Evolutionary conservation across 2,113 vertebrate species (phyloP).

Genomic region (Condylura cristata): DNA sequence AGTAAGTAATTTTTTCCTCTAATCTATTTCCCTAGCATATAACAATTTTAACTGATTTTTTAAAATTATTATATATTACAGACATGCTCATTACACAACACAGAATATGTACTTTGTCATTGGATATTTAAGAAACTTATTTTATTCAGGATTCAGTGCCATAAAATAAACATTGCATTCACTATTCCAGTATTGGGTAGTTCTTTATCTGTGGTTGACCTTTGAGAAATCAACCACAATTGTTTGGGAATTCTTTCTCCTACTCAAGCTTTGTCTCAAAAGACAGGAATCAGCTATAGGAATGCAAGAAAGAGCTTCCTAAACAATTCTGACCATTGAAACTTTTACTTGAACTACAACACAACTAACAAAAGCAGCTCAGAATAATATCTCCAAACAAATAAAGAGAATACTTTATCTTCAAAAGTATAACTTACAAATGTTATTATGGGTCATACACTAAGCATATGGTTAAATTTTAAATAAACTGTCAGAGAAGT

Average conservation of each 20-base stretch:
- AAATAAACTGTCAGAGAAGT: neutral
- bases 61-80: neutral
- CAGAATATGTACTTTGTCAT: neutral
- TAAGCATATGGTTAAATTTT: neutral
- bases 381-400: neutral
- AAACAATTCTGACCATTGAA: neutral
- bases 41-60: neutral
- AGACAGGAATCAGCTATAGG: neutral
- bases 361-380: neutral
- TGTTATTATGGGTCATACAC: neutral
- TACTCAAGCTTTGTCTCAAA: neutral
- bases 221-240: neutral
- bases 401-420: neutral
- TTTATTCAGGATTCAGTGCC: neutral
- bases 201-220: neutral
- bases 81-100: neutral
- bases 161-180: neutral
- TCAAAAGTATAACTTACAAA: neutral
- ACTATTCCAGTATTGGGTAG: neutral
- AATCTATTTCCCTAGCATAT: neutral
- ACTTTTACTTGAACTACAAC: neutral
- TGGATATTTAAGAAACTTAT: neutral
- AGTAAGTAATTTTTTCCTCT: neutral
- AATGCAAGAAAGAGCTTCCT: neutral
- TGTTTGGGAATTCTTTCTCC: neutral